phyloP scores from a whole-genome alignment of 1,140 invertebrate genomes.

The Drosophila bocqueti region DNA sequence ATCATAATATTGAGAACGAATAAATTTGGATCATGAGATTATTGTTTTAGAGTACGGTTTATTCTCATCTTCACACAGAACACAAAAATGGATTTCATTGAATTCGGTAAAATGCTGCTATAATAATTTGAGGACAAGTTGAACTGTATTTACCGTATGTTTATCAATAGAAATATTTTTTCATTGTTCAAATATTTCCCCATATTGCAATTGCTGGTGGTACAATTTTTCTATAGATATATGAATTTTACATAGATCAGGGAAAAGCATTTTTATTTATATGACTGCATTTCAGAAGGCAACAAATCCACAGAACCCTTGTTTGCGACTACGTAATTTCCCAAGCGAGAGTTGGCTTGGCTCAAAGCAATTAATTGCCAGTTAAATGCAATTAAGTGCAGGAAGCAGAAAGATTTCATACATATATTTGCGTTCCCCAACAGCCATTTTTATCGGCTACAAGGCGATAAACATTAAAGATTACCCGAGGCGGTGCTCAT shows the following conservation, averaged over 20 bases:
- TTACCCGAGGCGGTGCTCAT: conserved; percentile 23
- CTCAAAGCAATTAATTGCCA: conserved; percentile 50
- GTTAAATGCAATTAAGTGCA: conserved; percentile 61
- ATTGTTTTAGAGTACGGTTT: not conserved
- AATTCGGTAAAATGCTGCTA: not conserved
- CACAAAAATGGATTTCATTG: not conserved
- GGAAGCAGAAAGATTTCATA: conserved; percentile 38
- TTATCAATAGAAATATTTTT: not conserved
- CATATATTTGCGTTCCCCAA: conserved; percentile 59
- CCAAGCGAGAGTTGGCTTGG: conserved; percentile 11
- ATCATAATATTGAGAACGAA: not conserved
- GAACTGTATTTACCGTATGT: not conserved
- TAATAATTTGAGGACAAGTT: not conserved
- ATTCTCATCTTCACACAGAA: not conserved
- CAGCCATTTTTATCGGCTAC: conserved; percentile 71
- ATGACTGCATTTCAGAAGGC: not conserved
- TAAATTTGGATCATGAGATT: not conserved
- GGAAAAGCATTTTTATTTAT: not conserved
- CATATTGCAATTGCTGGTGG: not conserved
- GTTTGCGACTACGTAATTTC: conserved; percentile 12
- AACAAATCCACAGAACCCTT: conserved; percentile 2
- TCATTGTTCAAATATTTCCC: conserved; percentile 3
- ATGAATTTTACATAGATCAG: not conserved
- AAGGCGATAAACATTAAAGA: conserved; percentile 75
- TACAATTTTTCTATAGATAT: not conserved